Evolutionary conservation across 1,140 invertebrate genomes (phyloP), one percentile per base, ranked within the genome.

Genomic region (Pseudomyrmex gracilis): DNA sequence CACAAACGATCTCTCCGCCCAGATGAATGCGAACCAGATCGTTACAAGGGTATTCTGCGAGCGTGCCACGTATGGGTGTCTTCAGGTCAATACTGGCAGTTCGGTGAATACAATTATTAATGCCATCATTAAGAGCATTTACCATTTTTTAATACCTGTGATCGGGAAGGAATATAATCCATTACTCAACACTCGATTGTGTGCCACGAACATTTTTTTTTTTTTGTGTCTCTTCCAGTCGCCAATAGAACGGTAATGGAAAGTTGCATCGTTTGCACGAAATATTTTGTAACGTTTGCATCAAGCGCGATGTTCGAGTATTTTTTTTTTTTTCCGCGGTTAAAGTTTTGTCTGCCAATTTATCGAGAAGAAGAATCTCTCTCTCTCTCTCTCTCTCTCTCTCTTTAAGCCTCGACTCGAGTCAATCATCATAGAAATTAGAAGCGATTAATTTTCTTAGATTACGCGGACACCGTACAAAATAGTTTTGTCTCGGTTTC

Each of bases 41-140:
- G 90, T 91, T 91, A 91, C 85, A 87, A 87, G 85, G 87, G 85
- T 90, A 90, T 91, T 91, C 86, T 91, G 66, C 83, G 86, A 86
- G 85, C 78, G 89, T 85, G 85, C 85, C 88, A 71, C 85, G 83
- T 60, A 89, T 80, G 84, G 85, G 86, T 90, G 82, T 91, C 88
- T 88, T 88, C 88, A 80, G 88, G 73, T 87, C 89, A 85, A 90
- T 88, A 87, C 76, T 84, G 71, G 57, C 77, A 77, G 90, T 85
- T 85, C 66, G 86, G 84, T 90, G 89, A 91, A 91, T 91, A 90
- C 89, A 91, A 88, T 90, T 92, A 91, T 92, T 90, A 90, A 90
- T 90, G 87, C 85, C 89, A 84, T 91, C 91, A 90, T 92, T 90
- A 91, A 89, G 85, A 91, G 86, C 88, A 90, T 90, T 92, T 90